A percentile compares a stretch with the other conserved stretches of the same genome.
phyloP scores from a whole-genome alignment of 1,140 invertebrate genomes.

The Contarinia nasturtii region DNA sequence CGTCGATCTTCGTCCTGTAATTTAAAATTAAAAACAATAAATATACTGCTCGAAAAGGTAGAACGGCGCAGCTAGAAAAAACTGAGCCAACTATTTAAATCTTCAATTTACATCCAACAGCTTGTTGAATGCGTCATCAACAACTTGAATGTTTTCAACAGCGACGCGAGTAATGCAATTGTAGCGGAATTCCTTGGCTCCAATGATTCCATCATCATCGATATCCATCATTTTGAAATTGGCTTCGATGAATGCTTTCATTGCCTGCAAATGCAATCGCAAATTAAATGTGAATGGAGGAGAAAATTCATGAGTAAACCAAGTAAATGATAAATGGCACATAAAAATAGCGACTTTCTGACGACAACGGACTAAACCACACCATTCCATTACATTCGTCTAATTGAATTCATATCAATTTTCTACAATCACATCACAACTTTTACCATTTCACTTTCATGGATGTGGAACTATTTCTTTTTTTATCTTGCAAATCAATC shows the following conservation, averaged over 20 bases:
- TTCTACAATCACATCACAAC: too few relatives aligned
- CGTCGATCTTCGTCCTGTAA: slow-evolving; percentile 56
- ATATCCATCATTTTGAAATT: slow-evolving; percentile 65
- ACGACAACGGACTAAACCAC: too few relatives aligned
- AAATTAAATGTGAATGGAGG: neutral
- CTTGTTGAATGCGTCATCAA: slow-evolving; percentile 58
- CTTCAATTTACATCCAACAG: slow-evolving; percentile 54
- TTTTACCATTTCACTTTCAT: too few relatives aligned
- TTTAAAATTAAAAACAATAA: neutral
- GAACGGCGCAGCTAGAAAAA: neutral
- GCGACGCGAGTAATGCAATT: slow-evolving; percentile 62
- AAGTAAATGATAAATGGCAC: too few relatives aligned
- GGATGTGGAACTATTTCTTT: too few relatives aligned
- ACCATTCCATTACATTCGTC: too few relatives aligned
- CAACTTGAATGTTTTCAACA: slow-evolving; percentile 46
- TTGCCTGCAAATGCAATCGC: slow-evolving; percentile 27
- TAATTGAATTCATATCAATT: too few relatives aligned
- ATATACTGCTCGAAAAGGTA: neutral
- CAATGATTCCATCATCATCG: slow-evolving; percentile 58
- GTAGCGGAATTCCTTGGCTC: slow-evolving; percentile 59
- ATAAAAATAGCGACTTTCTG: too few relatives aligned
- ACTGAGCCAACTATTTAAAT: neutral
- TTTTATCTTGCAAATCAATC: too few relatives aligned
- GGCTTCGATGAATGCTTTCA: slow-evolving; percentile 65
- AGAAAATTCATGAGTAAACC: too few relatives aligned